Evolutionary conservation across 2,113 vertebrate genomes (phyloP).

Genomic region (Halcyon senegalensis): DNA sequence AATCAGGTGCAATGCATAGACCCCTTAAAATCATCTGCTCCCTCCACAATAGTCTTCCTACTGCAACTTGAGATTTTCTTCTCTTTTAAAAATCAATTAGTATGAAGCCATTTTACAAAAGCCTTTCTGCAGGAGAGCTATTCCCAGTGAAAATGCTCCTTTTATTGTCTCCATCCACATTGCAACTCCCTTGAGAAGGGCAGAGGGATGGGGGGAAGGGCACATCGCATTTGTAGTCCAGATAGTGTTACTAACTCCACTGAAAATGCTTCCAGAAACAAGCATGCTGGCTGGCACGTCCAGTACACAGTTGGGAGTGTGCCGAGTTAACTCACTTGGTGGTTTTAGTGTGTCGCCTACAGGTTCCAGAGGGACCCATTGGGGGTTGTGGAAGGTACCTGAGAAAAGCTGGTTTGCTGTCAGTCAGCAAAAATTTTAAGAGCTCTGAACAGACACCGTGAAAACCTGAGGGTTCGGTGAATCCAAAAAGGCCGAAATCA

Average conservation of each 20-base stretch:
- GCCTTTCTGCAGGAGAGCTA: not conserved
- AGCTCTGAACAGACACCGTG: not conserved
- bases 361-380: not conserved
- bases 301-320: not conserved
- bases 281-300: not conserved
- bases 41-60: not conserved
- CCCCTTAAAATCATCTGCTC: not conserved
- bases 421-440: not conserved
- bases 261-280: not conserved
- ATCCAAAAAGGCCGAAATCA: not conserved
- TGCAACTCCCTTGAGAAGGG: not conserved
- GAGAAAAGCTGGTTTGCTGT: not conserved
- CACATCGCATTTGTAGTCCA: not conserved
- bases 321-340: conserved; percentile 15
- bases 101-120: not conserved
- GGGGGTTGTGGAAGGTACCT: not conserved
- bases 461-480: not conserved
- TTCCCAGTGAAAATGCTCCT: conserved; percentile 12
- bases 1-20: not conserved
- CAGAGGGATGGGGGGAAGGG: not conserved
- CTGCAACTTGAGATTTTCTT: not conserved
- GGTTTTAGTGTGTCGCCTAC: conserved; percentile 8
- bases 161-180: not conserved
- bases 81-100: not conserved
- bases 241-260: not conserved